A percentile compares a stretch with the other conserved stretches of the same genome.
These are phyloP conservation scores for Apeira syringaria DNA, from an alignment of 2,888 invertebrate species.

Conservation along the genomic window DNA sequence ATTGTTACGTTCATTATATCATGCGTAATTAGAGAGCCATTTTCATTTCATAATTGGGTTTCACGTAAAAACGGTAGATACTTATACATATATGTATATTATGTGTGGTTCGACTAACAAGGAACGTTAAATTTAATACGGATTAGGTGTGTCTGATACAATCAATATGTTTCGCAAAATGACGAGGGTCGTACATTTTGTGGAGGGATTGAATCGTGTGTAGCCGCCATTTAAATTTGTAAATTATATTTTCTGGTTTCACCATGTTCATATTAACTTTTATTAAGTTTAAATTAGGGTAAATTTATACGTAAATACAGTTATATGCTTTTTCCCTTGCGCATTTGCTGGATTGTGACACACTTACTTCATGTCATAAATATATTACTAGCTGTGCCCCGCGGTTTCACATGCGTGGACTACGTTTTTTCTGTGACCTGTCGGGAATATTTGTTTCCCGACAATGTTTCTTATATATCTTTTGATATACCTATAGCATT, in stretches of 20 bases:
- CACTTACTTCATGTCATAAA: too few relatives aligned
- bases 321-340: too few relatives aligned
- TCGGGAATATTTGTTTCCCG: too few relatives aligned
- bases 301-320: too few relatives aligned
- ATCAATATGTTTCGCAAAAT: background rate
- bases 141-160: slow-evolving; percentile 1
- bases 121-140: slow-evolving; percentile 7
- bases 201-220: background rate
- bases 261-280: slow-evolving; percentile 5
- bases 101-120: background rate
- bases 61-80: too few relatives aligned
- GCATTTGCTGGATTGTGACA: too few relatives aligned
- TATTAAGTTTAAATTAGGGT: too few relatives aligned
- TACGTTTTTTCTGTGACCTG: too few relatives aligned
- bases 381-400: too few relatives aligned
- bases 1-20: slow-evolving; percentile 2
- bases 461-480: too few relatives aligned
- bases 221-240: background rate
- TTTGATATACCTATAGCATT: too few relatives aligned
- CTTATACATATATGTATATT: background rate
- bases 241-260: slow-evolving; percentile 1
- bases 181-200: background rate
- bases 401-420: too few relatives aligned
- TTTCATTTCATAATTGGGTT: background rate
- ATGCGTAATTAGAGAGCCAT: background rate